phyloP scores from a whole-genome alignment of 2,888 invertebrate genomes.

The Andricus quercusramuli region DNA sequence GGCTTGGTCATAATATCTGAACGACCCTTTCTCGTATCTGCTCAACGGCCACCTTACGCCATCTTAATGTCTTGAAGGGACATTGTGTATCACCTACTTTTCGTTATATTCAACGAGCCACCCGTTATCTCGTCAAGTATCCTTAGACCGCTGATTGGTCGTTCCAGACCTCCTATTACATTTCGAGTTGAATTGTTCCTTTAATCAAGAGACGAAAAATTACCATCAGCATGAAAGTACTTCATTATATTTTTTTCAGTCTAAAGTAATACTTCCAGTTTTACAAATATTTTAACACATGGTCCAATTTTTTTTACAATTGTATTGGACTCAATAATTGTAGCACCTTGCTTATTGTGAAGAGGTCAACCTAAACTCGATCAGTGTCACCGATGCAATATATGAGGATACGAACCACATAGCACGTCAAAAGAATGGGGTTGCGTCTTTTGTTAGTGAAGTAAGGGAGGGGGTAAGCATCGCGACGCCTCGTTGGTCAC shows the following conservation, averaged over 20 bases:
- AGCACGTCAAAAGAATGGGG: constrained; percentile 56
- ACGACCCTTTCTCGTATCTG: constrained; percentile 60
- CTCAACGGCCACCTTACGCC: constrained; percentile 56
- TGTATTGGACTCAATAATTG: neutral
- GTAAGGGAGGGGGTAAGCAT: constrained; percentile 56
- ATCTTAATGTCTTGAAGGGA: constrained; percentile 47
- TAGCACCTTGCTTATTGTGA: constrained; percentile 52
- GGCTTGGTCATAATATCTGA: constrained; percentile 66
- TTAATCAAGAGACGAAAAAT: neutral
- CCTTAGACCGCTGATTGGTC: constrained; percentile 29
- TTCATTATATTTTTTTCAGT: neutral
- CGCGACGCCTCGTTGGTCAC: constrained; percentile 73
- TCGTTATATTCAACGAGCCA: constrained; percentile 52
- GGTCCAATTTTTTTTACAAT: neutral
- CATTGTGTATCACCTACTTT: constrained; percentile 55
- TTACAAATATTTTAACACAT: neutral
- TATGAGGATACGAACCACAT: constrained; percentile 37
- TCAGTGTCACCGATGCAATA: constrained; percentile 37
- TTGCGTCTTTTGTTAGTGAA: constrained; percentile 49
- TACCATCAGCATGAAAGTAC: neutral
- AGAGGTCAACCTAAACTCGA: constrained; percentile 47
- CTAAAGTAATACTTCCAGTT: neutral
- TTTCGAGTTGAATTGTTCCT: constrained; percentile 6
- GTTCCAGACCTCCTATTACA: constrained; percentile 22
- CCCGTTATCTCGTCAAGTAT: constrained; percentile 32